Evolutionary conservation across 2,113 vertebrate species (phyloP).

Genomic region (Hyperoodon ampullatus): DNA sequence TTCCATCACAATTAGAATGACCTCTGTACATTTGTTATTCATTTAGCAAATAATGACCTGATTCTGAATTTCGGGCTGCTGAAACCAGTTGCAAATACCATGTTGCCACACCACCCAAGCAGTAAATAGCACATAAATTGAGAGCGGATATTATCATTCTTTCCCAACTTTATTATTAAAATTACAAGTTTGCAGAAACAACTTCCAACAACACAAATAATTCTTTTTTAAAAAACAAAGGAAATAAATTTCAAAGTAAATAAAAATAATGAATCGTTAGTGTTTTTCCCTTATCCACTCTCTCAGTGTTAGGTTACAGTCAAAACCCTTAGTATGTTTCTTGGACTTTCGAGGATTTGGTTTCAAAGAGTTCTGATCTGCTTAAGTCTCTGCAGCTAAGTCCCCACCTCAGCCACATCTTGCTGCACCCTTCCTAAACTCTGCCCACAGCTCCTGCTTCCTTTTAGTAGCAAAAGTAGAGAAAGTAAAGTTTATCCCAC

Average conservation of each 20-base stretch:
- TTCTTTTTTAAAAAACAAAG: background rate
- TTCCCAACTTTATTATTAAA: background rate
- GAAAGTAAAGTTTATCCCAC: background rate
- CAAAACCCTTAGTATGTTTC: background rate
- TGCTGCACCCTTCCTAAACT: background rate
- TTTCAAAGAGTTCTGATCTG: background rate
- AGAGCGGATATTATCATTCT: background rate
- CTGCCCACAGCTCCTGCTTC: background rate
- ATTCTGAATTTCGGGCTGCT: background rate
- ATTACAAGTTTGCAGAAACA: background rate
- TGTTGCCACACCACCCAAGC: background rate
- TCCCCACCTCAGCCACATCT: background rate
- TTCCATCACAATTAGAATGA: background rate
- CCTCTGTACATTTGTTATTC: background rate
- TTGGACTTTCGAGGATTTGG: background rate
- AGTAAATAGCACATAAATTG: background rate
- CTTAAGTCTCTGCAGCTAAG: background rate
- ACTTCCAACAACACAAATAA: background rate
- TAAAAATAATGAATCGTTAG: background rate
- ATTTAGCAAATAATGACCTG: background rate
- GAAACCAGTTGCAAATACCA: background rate
- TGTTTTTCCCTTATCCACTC: background rate
- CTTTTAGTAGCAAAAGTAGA: background rate
- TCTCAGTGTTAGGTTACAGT: background rate
- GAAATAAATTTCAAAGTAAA: background rate